These are phyloP conservation scores for Cheiracanthium punctorium DNA, from an alignment of 2,888 invertebrate genomes.

Conservation along the genomic window DNA sequence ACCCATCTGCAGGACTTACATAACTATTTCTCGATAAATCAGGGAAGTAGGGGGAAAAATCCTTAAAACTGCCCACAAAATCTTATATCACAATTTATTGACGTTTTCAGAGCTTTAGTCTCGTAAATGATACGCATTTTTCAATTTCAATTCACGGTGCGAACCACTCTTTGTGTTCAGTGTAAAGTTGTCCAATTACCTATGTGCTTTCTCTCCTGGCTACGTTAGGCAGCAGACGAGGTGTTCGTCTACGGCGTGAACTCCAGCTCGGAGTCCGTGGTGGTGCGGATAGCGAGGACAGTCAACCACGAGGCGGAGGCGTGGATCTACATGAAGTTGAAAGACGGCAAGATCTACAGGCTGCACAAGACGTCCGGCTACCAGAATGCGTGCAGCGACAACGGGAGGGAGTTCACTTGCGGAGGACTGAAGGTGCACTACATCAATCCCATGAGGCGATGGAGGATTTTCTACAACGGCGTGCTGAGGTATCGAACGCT, in stretches of 20 bases:
- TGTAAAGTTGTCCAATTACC: no score
- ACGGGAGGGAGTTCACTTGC: slow-evolving; percentile 28
- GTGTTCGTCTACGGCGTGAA: slow-evolving; percentile 56
- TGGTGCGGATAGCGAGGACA: slow-evolving; percentile 10
- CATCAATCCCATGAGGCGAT: slow-evolving; percentile 46
- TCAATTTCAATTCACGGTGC: no score
- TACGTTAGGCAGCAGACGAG: slow-evolving; percentile 47
- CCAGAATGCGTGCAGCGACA: slow-evolving; percentile 33
- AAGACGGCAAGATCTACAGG: slow-evolving; percentile 30
- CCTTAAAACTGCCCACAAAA: no score
- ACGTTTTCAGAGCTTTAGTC: no score
- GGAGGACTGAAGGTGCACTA: slow-evolving; percentile 50
- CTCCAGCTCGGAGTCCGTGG: slow-evolving; percentile 36
- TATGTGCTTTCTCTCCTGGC: no score
- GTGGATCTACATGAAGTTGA: slow-evolving; percentile 37
- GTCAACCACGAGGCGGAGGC: slow-evolving; percentile 43
- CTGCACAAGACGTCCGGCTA: not conserved
- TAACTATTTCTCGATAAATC: no score
- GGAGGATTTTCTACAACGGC: slow-evolving; percentile 68
- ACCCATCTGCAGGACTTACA: no score
- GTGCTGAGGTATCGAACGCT: slow-evolving; percentile 40
- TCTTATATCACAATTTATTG: no score
- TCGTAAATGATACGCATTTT: no score
- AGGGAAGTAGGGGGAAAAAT: no score
- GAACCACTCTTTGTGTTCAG: no score